phyloP scores from a whole-genome alignment of 2,113 vertebrate species.

The Eulemur macaco region DNA sequence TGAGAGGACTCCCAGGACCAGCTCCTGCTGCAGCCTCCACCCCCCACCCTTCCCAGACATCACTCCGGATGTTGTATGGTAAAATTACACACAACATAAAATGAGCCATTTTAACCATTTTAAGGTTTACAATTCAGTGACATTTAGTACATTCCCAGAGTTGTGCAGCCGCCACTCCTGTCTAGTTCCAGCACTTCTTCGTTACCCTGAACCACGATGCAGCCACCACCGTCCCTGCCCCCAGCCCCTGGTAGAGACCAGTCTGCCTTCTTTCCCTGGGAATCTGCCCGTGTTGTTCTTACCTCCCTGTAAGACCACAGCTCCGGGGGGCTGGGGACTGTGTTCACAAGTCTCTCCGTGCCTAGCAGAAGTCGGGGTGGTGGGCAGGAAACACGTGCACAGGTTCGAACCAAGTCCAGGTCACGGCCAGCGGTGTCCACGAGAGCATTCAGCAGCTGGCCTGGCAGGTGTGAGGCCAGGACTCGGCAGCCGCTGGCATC shows the following conservation, averaged over 20 bases:
- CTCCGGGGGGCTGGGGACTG: background rate
- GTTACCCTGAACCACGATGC: background rate
- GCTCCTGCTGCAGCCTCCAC: background rate
- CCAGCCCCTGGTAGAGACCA: background rate
- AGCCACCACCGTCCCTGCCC: too few species aligned
- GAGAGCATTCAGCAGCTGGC: background rate
- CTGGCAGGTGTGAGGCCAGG: background rate
- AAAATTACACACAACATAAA: background rate
- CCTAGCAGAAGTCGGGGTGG: background rate
- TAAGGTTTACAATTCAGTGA: background rate
- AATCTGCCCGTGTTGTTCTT: background rate
- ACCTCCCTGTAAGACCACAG: background rate
- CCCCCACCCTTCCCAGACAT: background rate
- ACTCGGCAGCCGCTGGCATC: accelerated
- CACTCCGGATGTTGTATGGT: background rate
- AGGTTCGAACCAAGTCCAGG: background rate
- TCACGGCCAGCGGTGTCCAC: background rate
- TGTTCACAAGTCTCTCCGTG: background rate
- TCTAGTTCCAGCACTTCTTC: background rate
- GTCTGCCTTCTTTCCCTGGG: background rate
- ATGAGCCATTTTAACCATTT: background rate
- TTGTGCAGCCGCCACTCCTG: background rate
- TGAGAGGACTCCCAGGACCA: background rate
- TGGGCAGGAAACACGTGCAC: background rate
- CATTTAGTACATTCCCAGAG: background rate